These are phyloP conservation scores for Plagiodera versicolora DNA, from an alignment of 2,888 invertebrate genomes.

Conservation along the genomic window DNA sequence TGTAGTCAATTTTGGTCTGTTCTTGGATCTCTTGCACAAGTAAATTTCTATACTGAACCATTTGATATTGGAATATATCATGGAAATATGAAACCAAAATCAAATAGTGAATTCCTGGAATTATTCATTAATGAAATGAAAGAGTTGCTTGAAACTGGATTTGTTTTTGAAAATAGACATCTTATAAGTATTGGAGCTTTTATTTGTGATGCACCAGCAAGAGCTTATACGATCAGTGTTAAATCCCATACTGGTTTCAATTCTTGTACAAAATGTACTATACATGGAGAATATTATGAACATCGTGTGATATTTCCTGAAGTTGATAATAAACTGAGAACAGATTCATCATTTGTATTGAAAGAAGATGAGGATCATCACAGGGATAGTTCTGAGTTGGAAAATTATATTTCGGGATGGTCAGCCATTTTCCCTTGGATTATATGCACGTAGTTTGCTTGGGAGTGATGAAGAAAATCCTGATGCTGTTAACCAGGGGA, in stretches of 20 bases:
- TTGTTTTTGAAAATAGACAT: neutral
- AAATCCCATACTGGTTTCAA: neutral
- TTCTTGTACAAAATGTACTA: neutral
- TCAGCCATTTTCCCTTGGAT: neutral
- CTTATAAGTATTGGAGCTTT: neutral
- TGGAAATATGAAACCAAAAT: neutral
- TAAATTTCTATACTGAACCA: neutral
- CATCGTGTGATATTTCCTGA: neutral
- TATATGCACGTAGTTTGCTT: constrained; percentile 3
- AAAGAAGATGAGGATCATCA: neutral
- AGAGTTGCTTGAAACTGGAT: neutral
- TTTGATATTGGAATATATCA: neutral
- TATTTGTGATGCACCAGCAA: neutral
- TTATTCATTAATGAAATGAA: neutral
- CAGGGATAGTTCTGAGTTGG: no score
- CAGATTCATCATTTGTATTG: neutral
- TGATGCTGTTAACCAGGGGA: constrained; percentile 4
- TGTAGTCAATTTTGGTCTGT: neutral
- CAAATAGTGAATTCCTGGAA: neutral
- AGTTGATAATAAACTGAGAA: neutral
- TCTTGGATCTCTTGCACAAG: neutral
- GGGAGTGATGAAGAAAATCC: constrained; percentile 7
- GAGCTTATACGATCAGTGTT: neutral
- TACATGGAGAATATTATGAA: neutral
- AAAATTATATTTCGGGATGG: neutral